Conservation (phyloP, 2,113 vertebrate species). For the Natator depressus region DNA sequence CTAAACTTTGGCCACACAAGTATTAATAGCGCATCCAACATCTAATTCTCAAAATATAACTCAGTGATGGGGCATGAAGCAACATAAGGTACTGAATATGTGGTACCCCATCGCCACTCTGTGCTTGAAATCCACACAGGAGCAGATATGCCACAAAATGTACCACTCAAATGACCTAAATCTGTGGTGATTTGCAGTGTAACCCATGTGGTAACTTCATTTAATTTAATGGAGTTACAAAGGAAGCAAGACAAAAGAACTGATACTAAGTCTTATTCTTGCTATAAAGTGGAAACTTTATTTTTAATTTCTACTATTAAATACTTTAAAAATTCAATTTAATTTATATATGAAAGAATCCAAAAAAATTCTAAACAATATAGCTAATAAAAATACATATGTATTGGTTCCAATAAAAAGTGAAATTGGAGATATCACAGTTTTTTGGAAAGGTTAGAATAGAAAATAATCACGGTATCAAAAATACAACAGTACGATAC, state of each 20-base stretch:
- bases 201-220: not conserved
- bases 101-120: not conserved
- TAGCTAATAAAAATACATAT: not conserved
- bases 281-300: not conserved
- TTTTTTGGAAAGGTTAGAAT: not conserved
- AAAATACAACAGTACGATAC: not conserved
- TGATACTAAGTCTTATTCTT: not conserved
- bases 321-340: not conserved
- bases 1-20: not conserved
- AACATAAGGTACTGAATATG: not conserved
- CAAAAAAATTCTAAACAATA: constrained; percentile 29
- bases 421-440: not conserved
- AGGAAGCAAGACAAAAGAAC: not conserved
- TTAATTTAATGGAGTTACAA: constrained; percentile 16
- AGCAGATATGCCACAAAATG: not conserved
- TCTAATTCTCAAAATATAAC: not conserved
- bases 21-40: not conserved
- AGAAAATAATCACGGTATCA: not conserved
- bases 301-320: constrained; percentile 37
- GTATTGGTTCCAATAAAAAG: not conserved
- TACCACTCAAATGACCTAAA: constrained; percentile 20
- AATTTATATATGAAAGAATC: not conserved
- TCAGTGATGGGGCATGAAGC: not conserved
- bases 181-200: constrained; percentile 24
- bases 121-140: not conserved